A percentile compares a stretch with the other conserved stretches of the same genome.
Evolutionary conservation across 2,888 invertebrate genomes (phyloP).

Genomic region (Melipona bicolor): DNA sequence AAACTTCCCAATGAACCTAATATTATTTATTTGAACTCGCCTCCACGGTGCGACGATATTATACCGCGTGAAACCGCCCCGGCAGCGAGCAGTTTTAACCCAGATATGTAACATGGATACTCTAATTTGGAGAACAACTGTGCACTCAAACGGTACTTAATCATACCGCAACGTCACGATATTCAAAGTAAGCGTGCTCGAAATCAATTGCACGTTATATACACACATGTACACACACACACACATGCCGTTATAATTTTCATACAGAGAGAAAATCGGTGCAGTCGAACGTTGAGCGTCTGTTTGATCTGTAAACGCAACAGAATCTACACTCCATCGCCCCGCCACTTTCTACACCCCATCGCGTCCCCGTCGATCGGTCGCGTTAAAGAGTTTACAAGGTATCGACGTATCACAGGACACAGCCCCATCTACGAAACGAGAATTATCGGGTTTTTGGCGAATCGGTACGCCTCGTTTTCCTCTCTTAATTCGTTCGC

Average conservation of each 20-base stretch:
- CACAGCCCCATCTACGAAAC: no score
- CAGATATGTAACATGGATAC: not conserved
- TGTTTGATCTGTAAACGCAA: not conserved
- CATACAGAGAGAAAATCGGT: not conserved
- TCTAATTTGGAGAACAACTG: conserved; percentile 18
- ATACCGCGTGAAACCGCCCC: not conserved
- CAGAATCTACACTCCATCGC: not conserved
- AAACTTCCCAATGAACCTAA: no score
- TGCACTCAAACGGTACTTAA: conserved; percentile 9
- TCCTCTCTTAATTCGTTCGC: conserved; percentile 22
- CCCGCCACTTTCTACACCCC: not conserved
- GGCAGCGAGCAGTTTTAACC: not conserved
- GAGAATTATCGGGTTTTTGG: no score
- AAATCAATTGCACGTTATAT: conserved; percentile 1
- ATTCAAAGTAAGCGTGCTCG: not conserved
- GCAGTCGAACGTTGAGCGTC: not conserved
- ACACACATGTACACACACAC: no score
- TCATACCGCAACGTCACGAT: not conserved
- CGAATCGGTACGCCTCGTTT: no score
- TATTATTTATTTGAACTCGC: not conserved
- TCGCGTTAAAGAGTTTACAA: no score
- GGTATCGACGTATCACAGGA: no score
- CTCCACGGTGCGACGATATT: not conserved
- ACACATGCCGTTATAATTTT: not conserved
- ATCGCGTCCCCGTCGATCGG: no score